Evolutionary conservation across 37 sponge, comb jelly and placozoan species (phyloP), one percentile per base, ranked within the genome.

Genomic region (Mnemiopsis leidyi): DNA sequence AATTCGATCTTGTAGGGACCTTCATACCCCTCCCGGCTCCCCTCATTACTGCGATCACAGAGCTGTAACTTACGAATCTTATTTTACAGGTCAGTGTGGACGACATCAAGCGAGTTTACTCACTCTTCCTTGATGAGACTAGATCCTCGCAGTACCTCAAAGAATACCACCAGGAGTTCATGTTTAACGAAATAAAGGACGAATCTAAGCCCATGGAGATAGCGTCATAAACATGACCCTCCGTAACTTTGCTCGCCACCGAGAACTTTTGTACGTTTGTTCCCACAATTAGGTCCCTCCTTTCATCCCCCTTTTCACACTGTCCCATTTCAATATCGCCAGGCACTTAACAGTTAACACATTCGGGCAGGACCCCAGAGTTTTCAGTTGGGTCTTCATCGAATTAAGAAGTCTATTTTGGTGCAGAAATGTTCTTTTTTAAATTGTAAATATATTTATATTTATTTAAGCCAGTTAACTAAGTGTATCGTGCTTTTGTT

Each of bases 21-120:
- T n/a, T n/a, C n/a, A n/a, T n/a, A n/a, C n/a, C n/a, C n/a, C n/a
- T n/a, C n/a, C n/a, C n/a, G n/a, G n/a, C n/a, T n/a, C n/a, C n/a
- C n/a, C n/a, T n/a, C n/a, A n/a, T n/a, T n/a, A n/a, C n/a, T n/a
- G n/a, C n/a, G n/a, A n/a, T n/a, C n/a, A n/a, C n/a, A n/a, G n/a
- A n/a, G n/a, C 5, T 48, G 13, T 48, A 48, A 48, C 13, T 13
- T 48, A 48, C 9, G 13, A 18, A 18, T 13, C 5, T 48, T 13
- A 48, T 13, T 48, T 48, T 95, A 36, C 97, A 98, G 93, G 99
- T 98, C 0, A 94, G 94, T n/a, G 96, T 98, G 20, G 96, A 97
- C 92, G 99, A 98, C 94, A 96, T 98, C 26, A 98, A 97, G 95
- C 39, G 96, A 0, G 97, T 97, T 13, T 98, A 98, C 76, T 95